phyloP scores from a whole-genome alignment of 2,113 vertebrate genomes.

The Lepus europaeus region DNA sequence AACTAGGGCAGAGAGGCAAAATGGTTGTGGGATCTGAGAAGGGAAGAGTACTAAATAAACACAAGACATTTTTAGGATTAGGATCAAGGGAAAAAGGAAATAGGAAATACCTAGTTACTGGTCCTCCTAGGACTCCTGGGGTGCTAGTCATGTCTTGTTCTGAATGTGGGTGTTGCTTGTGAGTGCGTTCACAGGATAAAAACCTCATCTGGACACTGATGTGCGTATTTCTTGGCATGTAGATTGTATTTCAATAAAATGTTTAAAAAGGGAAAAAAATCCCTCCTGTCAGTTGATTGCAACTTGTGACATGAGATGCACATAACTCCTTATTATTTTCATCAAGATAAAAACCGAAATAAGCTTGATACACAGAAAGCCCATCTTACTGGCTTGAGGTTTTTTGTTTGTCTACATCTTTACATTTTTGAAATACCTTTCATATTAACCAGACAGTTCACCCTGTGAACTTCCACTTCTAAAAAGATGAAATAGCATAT shows the following conservation, averaged over 20 bases:
- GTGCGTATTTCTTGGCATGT: no score
- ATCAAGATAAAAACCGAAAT: neutral
- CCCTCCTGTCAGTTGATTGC: neutral
- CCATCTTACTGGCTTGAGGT: neutral
- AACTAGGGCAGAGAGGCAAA: neutral
- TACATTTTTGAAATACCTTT: constrained; percentile 38
- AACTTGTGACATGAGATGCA: neutral
- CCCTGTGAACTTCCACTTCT: neutral
- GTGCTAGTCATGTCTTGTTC: no score
- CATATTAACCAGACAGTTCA: neutral
- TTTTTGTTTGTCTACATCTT: constrained; percentile 5
- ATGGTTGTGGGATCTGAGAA: constrained; percentile 3
- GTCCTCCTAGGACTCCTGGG: neutral
- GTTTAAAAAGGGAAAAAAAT: no score
- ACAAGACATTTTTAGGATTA: neutral
- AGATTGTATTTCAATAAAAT: no score
- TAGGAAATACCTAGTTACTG: neutral
- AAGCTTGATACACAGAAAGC: neutral
- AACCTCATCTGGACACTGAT: no score
- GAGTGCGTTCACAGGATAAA: no score
- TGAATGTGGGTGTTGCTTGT: no score
- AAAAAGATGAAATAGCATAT: neutral
- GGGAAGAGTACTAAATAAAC: neutral
- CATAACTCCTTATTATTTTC: constrained; percentile 44
- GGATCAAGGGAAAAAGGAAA: neutral